phyloP scores from a whole-genome alignment of 1,140 invertebrate genomes.

The Lethocerus indicus region DNA sequence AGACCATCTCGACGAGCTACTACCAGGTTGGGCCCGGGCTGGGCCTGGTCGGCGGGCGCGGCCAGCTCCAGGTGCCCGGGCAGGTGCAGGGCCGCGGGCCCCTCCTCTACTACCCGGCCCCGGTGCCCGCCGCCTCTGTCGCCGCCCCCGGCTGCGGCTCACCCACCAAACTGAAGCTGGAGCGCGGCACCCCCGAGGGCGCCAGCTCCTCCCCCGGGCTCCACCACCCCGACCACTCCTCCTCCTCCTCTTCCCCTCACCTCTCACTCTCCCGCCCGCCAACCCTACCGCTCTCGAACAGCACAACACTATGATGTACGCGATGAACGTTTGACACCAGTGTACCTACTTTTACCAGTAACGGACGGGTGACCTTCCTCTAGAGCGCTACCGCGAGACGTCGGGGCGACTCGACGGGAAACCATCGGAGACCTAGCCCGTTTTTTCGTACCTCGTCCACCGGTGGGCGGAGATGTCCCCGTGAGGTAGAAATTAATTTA shows the following conservation, averaged over 20 bases:
- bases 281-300: constrained; percentile 18
- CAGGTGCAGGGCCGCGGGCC: constrained; percentile 22
- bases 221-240: constrained; percentile 7
- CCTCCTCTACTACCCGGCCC: constrained; percentile 26
- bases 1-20: constrained; percentile 21
- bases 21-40: constrained; percentile 11
- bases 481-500: no score
- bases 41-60: background rate
- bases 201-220: constrained; percentile 22
- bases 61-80: background rate
- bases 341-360: constrained; percentile 14
- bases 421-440: no score
- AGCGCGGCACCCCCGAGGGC: constrained; percentile 24
- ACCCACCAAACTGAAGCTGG: constrained; percentile 22
- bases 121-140: constrained; percentile 22
- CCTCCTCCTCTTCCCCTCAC: background rate
- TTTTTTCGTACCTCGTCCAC: no score
- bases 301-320: constrained; percentile 27
- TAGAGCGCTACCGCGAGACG: no score
- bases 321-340: constrained; percentile 30
- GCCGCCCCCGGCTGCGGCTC: constrained; percentile 23
- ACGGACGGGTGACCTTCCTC: no score
- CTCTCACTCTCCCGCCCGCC: constrained; percentile 5
- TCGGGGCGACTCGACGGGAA: no score
- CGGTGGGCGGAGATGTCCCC: no score